These are phyloP conservation scores for Caenorhabditis japonica DNA, from an alignment of 2,888 invertebrate genomes.

Conservation along the genomic window DNA sequence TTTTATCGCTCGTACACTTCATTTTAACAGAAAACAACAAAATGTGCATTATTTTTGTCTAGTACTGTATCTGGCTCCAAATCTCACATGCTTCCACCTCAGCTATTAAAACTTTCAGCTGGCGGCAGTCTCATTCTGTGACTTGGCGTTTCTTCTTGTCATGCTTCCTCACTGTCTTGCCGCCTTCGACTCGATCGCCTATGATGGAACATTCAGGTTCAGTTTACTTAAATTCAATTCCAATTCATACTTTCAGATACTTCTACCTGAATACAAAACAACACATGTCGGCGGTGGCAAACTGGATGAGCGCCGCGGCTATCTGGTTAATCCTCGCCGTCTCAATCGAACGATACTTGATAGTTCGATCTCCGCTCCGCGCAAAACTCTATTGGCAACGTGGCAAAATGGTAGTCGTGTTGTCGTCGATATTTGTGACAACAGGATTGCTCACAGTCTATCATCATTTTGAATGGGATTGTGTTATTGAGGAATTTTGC, in stretches of 20 bases:
- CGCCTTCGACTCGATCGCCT: constrained; percentile 61
- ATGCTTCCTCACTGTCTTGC: constrained; percentile 67
- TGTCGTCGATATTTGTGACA: constrained; percentile 68
- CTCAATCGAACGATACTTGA: constrained; percentile 72
- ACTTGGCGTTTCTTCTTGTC: constrained; percentile 69
- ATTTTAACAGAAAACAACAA: no score
- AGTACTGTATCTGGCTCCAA: no score
- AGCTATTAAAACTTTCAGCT: no score
- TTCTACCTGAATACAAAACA: constrained; percentile 71
- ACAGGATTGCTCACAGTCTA: constrained; percentile 73
- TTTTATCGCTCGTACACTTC: no score
- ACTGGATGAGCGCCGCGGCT: constrained; percentile 76
- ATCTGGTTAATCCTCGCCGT: constrained; percentile 77
- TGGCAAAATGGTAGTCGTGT: constrained; percentile 61
- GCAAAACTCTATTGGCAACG: constrained; percentile 74
- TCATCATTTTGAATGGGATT: constrained; percentile 76
- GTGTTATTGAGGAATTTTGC: constrained; percentile 71
- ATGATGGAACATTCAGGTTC: constrained; percentile 42
- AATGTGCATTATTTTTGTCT: no score
- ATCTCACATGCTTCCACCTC: no score
- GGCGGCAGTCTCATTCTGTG: constrained; percentile 75
- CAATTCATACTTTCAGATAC: constrained; percentile 59
- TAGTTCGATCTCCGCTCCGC: constrained; percentile 70
- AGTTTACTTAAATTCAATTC: background rate
- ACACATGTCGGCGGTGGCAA: constrained; percentile 74